Evolutionary conservation across 2,888 invertebrate species (phyloP), one percentile per base, ranked within the genome.

Genomic region (Frankliniella intonsa): DNA sequence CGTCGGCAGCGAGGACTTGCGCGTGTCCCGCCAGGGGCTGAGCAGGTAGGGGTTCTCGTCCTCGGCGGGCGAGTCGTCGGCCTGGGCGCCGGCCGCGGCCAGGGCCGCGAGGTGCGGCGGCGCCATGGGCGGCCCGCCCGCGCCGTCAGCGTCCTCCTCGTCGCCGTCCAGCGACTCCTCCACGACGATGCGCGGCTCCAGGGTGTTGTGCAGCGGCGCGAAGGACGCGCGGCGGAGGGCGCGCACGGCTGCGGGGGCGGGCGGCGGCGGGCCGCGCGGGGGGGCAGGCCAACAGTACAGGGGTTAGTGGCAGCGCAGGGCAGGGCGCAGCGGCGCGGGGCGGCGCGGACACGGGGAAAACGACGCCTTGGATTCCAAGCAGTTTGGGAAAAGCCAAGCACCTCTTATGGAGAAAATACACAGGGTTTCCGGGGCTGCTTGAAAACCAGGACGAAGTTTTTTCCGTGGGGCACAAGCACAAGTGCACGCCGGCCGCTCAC

Each of bases 1-100:
- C 0, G 95, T 95, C 2, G 95, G 95, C 85, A 95, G 88, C 49
- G 95, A 95, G 86, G 95, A 94, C 86, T 95, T 95, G 85, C 95
- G 90, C 0, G 93, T 91, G 85, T 94, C 93, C 38, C 94, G 90
- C 92, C 94, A 95, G 8, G 95, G 95, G 0, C 95, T 95, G 82
- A 95, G 88, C 81, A 95, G 90, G 89, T 94, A 95, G 0, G 95
- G 95, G 88, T 95, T 95, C 86, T 94, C 94, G 80, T 94, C 79
- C 81, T 84, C 81, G 82, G 89, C 85, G 92, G 93, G 3, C 91
- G 91, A 38, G 90, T 90, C 19, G 90, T 90, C 84, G 85, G n/a
- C 62, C 62, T 62, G 62, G 62, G 62, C 14, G 62, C 62, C 38
- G 62, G 62, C 62, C 62, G 62, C 11, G 14, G 62, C 38, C 38